These are phyloP conservation scores for Galago senegalensis DNA, from an alignment of 2,797 vertebrate species.

Conservation along the genomic window DNA sequence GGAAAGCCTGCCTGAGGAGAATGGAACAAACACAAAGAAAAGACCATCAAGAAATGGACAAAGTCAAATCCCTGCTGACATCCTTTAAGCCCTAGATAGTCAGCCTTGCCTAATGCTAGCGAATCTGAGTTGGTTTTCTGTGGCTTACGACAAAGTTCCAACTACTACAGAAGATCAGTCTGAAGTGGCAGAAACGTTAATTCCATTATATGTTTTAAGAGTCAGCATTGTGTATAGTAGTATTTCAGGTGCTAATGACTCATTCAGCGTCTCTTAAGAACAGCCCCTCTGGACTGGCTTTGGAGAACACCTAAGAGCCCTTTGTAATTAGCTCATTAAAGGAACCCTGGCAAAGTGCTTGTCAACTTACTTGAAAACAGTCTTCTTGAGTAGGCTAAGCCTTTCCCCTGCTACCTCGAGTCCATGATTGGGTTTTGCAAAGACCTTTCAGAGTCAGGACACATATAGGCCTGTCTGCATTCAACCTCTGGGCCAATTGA, in stretches of 20 bases:
- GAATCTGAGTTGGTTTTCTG: not conserved
- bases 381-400: not conserved
- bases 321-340: slow-evolving; percentile 74
- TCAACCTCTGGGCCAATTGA: not conserved
- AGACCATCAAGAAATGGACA: slow-evolving; percentile 32
- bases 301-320: slow-evolving; percentile 54
- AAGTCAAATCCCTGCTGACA: slow-evolving; percentile 50
- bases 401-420: not conserved
- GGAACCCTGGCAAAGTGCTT: slow-evolving; percentile 46
- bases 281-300: slow-evolving; percentile 24
- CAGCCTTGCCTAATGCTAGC: not conserved
- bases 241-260: slow-evolving; percentile 62
- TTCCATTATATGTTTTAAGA: not conserved
- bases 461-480: not conserved
- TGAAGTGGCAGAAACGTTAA: slow-evolving; percentile 34
- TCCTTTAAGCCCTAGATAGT: not conserved
- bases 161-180: not conserved
- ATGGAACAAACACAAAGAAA: slow-evolving; percentile 1
- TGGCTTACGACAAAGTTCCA: not conserved
- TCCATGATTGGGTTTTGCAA: not conserved
- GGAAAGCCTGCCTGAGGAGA: slow-evolving; percentile 26
- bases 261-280: slow-evolving; percentile 55
- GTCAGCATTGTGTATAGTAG: slow-evolving; percentile 8
- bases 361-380: slow-evolving; percentile 53
- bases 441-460: slow-evolving; percentile 22